phyloP scores from a whole-genome alignment of 2,797 vertebrate species.

The Enteromius treurensis region DNA sequence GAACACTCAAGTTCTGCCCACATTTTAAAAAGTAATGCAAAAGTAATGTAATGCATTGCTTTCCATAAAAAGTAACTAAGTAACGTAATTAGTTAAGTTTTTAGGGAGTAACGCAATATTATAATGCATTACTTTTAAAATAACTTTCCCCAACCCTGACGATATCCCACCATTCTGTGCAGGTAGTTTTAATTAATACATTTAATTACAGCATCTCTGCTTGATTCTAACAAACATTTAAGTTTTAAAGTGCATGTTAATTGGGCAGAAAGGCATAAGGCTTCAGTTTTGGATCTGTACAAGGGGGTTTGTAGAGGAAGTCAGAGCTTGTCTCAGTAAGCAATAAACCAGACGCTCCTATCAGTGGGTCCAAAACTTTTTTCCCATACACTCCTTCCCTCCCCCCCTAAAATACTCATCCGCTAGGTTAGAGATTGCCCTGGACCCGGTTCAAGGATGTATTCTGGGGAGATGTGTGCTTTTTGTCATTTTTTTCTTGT shows the following conservation, averaged over 20 bases:
- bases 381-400: slow-evolving; percentile 74
- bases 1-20: too few species aligned
- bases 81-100: too few species aligned
- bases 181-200: not conserved
- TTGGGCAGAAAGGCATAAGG: not conserved
- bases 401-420: slow-evolving; percentile 55
- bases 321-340: slow-evolving; percentile 57
- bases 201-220: not conserved
- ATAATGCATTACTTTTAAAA: too few species aligned
- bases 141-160: too few species aligned
- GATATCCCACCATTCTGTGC: not conserved
- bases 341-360: slow-evolving; percentile 70
- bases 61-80: too few species aligned
- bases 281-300: slow-evolving; percentile 22
- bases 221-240: not conserved
- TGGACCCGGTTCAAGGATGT: slow-evolving; percentile 78
- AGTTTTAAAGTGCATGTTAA: not conserved
- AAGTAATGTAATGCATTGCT: too few species aligned
- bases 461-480: slow-evolving; percentile 76
- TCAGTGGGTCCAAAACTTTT: slow-evolving; percentile 68
- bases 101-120: too few species aligned
- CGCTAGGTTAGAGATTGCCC: slow-evolving; percentile 66
- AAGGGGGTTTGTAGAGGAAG: slow-evolving; percentile 40
- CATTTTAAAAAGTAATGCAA: too few species aligned
- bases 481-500: slow-evolving; percentile 59